A percentile compares a stretch with the other conserved stretches of the same genome.
Evolutionary conservation across 1,140 invertebrate species (phyloP).

Genomic region (Contarinia nasturtii): DNA sequence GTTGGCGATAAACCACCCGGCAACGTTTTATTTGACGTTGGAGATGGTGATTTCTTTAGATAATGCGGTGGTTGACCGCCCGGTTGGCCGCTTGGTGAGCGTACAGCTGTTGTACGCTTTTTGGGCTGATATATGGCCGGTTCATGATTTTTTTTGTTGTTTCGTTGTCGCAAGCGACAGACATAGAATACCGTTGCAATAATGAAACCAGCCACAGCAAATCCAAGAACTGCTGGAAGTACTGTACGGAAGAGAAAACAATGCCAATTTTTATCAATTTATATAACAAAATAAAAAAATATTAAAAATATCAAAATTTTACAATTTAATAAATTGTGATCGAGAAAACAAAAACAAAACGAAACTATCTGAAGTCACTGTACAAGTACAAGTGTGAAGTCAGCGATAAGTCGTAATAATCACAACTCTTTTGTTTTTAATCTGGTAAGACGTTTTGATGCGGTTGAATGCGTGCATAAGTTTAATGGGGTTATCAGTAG

Average conservation of each 20-base stretch:
- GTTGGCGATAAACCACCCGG: conserved; percentile 22
- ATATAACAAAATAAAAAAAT: too few relatives aligned
- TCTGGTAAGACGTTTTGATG: too few relatives aligned
- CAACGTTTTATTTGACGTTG: conserved; percentile 42
- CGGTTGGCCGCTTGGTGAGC: conserved; percentile 34
- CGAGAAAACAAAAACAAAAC: too few relatives aligned
- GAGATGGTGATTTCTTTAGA: conserved; percentile 73
- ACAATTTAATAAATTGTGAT: too few relatives aligned
- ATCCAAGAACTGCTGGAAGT: conserved; percentile 19
- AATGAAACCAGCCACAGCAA: conserved; percentile 18
- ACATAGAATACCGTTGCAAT: conserved; percentile 20
- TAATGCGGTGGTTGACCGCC: conserved; percentile 48
- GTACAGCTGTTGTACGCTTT: conserved; percentile 33
- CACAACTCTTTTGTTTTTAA: too few relatives aligned
- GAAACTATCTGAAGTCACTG: too few relatives aligned
- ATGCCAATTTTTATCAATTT: too few relatives aligned
- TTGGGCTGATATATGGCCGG: conserved; percentile 30
- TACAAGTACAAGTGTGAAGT: too few relatives aligned
- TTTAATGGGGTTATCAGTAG: too few relatives aligned
- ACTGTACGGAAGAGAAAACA: conserved; percentile 9
- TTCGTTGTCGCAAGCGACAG: conserved; percentile 17
- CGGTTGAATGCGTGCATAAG: too few relatives aligned
- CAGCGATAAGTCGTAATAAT: too few relatives aligned
- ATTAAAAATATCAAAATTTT: too few relatives aligned
- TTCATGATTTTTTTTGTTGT: conserved; percentile 21